Base-by-base conservation (phyloP, 2,888 invertebrate genomes). In the Anarsia innoxiella region DNA sequence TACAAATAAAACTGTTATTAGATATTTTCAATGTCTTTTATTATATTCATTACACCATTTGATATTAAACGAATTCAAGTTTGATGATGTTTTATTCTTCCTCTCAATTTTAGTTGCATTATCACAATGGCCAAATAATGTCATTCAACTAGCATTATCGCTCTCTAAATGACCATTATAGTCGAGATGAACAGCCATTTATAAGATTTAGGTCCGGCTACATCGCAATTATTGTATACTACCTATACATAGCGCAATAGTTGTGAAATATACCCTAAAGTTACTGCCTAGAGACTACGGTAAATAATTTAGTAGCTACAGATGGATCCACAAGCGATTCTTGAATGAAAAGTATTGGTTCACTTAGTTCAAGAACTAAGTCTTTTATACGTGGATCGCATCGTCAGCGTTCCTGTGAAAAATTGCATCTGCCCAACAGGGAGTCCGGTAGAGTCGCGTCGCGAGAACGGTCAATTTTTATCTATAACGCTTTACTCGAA, bases 391-490 rank as follows among this genome's bases (percentile, higher is more conserved):
- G 29, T 16, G 16, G 27, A 23, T 36, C 34, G 31, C 43, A 32
- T 44, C 39, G 31, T 40, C 39, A 31, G 37, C 37, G 12, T 10
- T 37, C 16, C 23, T 37, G 44, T 62, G 51, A 61, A 62, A 63
- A 61, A 67, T 56, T 36, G 47, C 50, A 49, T 45, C 46, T 37
- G 25, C 32, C 48, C 36, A 44, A 45, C 37, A 15, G 12, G n/a
- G n/a, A 25, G 30, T 15, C 36, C 36, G 32, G 19, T 31, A 14
- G 26, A 16, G 30, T 11, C 8, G 31, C 6, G 15, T 45, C 49
- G 41, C 50, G 50, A 56, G 48, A 56, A 49, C 59, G 69, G 72
- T 70, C 64, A 73, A 69, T 71, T 75, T 71, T 76, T 77, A 74
- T 74, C 72, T 66, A 63, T 60, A 63, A 50, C 57, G 51, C 56